These are phyloP conservation scores for Cepaea hortensis DNA, from an alignment of 2,888 invertebrate species.

Conservation along the genomic window DNA sequence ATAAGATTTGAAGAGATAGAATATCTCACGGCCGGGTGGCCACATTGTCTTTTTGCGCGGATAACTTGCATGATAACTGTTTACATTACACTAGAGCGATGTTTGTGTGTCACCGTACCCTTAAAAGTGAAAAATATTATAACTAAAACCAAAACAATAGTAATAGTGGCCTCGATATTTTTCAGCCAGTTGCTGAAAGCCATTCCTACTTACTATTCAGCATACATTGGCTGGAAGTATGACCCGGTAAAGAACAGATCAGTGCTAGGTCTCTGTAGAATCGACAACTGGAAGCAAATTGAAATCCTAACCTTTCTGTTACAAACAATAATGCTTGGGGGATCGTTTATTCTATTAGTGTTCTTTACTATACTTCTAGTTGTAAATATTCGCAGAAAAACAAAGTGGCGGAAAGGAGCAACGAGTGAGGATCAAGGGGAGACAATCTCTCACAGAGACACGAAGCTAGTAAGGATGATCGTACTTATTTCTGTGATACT, in stretches of 20 bases:
- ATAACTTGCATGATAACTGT: slow-evolving; percentile 34
- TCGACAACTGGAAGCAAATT: neutral
- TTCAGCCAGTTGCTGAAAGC: neutral
- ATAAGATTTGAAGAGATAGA: slow-evolving; percentile 19
- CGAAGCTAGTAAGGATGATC: neutral
- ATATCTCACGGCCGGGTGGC: slow-evolving; percentile 22
- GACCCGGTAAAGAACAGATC: slow-evolving; percentile 13
- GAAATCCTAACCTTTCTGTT: slow-evolving; percentile 6
- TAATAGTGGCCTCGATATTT: neutral
- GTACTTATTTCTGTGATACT: neutral
- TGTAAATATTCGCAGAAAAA: slow-evolving; percentile 10
- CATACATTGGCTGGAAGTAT: slow-evolving; percentile 14
- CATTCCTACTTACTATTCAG: slow-evolving; percentile 1
- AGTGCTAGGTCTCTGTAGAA: neutral
- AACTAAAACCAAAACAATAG: slow-evolving; percentile 3
- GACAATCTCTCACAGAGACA: neutral
- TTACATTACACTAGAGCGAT: slow-evolving; percentile 23
- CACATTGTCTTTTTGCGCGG: slow-evolving; percentile 16
- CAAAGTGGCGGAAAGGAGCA: neutral
- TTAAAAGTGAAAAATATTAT: slow-evolving; percentile 13
- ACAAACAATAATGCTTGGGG: neutral
- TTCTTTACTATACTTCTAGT: neutral
- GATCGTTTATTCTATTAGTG: neutral
- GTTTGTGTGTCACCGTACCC: slow-evolving; percentile 27
- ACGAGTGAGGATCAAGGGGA: neutral